Evolutionary conservation across 2,888 invertebrate species (phyloP).

Genomic region (Spicauda simplicius): DNA sequence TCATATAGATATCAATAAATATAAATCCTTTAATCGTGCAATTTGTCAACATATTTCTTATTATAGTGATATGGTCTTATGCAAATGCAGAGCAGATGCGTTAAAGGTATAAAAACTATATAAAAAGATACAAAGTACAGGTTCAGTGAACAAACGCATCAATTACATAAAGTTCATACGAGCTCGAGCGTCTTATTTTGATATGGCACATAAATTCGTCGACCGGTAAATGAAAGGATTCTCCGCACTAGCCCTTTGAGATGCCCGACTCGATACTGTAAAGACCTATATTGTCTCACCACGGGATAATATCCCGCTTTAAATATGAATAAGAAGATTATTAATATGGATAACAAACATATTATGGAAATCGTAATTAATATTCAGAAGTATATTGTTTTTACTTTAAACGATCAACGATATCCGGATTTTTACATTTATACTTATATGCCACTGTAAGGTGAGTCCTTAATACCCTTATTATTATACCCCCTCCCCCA

Average conservation of each 20-base stretch:
- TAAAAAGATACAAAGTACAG: too few relatives aligned
- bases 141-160: slow-evolving; percentile 20
- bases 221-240: slow-evolving; percentile 31
- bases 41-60: slow-evolving; percentile 1
- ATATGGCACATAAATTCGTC: slow-evolving; percentile 30
- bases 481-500: too few relatives aligned
- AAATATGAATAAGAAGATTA: neutral
- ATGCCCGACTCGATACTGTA: slow-evolving; percentile 21
- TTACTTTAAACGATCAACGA: too few relatives aligned
- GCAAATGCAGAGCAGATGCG: slow-evolving; percentile 2
- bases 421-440: too few relatives aligned
- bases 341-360: too few relatives aligned
- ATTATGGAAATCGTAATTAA: too few relatives aligned
- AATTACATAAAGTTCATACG: slow-evolving; percentile 19
- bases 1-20: too few relatives aligned
- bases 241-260: slow-evolving; percentile 19
- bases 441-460: too few relatives aligned
- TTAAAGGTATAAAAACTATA: slow-evolving; percentile 14
- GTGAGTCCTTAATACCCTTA: too few relatives aligned
- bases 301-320: neutral
- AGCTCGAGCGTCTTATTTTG: slow-evolving; percentile 20
- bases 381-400: too few relatives aligned
- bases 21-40: neutral
- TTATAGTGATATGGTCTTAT: neutral
- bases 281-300: neutral